Conservation (phyloP, 2,113 vertebrate genomes). For the Phodopus roborovskii region DNA sequence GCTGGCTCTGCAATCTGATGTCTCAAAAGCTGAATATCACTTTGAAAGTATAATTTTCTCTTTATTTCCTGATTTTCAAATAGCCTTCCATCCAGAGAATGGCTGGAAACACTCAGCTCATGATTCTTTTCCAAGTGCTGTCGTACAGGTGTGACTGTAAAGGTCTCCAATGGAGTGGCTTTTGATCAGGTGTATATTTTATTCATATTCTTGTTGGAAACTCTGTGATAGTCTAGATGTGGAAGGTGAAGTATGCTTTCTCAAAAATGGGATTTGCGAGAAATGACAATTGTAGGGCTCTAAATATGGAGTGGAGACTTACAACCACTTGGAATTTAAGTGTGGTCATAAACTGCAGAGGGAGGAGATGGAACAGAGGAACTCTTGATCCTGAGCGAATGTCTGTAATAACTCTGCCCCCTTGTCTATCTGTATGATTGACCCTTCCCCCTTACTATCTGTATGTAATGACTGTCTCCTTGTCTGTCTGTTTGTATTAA, state of each 20-base stretch:
- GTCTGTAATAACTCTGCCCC: neutral
- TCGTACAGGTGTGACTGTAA: neutral
- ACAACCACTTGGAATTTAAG: neutral
- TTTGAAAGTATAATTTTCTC: conserved; percentile 23
- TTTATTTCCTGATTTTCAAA: conserved; percentile 29
- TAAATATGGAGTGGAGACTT: neutral
- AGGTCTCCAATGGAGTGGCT: neutral
- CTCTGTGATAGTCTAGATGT: neutral
- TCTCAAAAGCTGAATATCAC: neutral
- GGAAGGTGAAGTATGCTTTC: conserved; percentile 27
- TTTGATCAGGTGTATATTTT: neutral
- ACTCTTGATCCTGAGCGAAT: neutral
- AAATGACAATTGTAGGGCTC: neutral
- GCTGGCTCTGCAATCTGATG: neutral
- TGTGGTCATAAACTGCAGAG: neutral
- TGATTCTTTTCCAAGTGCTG: conserved; percentile 45
- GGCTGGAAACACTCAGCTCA: conserved; percentile 30
- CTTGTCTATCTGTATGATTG: neutral
- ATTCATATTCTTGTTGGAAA: conserved; percentile 3
- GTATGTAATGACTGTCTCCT: neutral
- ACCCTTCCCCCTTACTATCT: neutral
- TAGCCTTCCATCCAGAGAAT: conserved; percentile 48
- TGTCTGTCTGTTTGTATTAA: too few species aligned
- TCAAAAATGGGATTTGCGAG: conserved; percentile 58
- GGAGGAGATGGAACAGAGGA: too few species aligned